Evolutionary conservation across 2,113 vertebrate genomes (phyloP).

Genomic region (Acanthochromis polyacanthus): DNA sequence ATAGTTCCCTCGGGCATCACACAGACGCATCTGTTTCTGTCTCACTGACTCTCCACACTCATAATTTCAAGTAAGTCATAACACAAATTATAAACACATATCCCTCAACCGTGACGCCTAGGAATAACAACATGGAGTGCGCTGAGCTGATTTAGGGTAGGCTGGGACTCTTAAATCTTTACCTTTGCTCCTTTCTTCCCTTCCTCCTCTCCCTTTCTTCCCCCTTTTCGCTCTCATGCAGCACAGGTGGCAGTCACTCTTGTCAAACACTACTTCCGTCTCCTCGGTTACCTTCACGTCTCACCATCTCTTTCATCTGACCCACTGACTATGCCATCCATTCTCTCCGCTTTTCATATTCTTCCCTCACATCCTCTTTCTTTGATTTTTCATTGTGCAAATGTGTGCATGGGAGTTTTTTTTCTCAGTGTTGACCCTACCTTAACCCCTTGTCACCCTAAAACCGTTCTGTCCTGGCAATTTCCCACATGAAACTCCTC

Average conservation of each 20-base stretch:
- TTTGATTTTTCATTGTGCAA: conserved; percentile 5
- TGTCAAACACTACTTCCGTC: conserved; percentile 49
- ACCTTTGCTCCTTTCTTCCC: conserved; percentile 65
- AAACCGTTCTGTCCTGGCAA: conserved; percentile 54
- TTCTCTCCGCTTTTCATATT: neutral
- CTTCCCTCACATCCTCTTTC: conserved; percentile 1
- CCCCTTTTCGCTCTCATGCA: conserved; percentile 38
- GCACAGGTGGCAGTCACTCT: conserved; percentile 66
- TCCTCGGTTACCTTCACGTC: conserved; percentile 34
- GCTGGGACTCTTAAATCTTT: conserved; percentile 81
- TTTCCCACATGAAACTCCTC: conserved; percentile 40
- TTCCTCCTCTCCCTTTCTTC: conserved; percentile 58
- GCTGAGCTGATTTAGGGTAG: conserved; percentile 79
- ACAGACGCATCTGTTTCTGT: conserved; percentile 84
- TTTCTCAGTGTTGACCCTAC: conserved; percentile 59
- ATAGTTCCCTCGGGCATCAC: conserved; percentile 80
- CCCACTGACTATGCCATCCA: neutral
- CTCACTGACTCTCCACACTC: conserved; percentile 75
- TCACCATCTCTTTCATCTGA: conserved; percentile 10
- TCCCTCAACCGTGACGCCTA: conserved; percentile 80
- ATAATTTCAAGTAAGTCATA: conserved; percentile 86
- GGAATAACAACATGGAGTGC: conserved; percentile 84
- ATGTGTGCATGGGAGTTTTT: conserved; percentile 1
- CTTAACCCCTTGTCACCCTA: conserved; percentile 65
- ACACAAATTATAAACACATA: conserved; percentile 87